Conservation (phyloP, 2,888 invertebrate genomes). For the Operophtera brumata region DNA sequence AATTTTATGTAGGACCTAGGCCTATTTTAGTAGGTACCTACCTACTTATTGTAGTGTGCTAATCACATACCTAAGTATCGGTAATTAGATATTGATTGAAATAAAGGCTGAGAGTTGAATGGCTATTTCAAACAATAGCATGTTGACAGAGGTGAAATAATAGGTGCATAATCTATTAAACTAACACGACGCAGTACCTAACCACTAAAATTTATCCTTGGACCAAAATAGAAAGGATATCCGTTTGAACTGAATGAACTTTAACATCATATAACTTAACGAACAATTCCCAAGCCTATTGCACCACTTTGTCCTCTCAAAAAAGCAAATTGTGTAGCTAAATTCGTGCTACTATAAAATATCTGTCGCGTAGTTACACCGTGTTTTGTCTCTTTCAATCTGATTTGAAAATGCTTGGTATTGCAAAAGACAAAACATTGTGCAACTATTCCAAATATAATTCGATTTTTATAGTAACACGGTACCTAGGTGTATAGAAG, state of each 20-base stretch:
- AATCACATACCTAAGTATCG: background rate
- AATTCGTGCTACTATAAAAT: too few relatives aligned
- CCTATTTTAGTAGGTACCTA: background rate
- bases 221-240: slow-evolving; percentile 76
- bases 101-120: slow-evolving; percentile 14
- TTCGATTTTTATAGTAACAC: too few relatives aligned
- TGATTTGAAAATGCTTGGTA: too few relatives aligned
- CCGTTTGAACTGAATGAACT: slow-evolving; percentile 64
- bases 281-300: slow-evolving; percentile 7
- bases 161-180: slow-evolving; percentile 40
- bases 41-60: too few relatives aligned
- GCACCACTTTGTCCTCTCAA: slow-evolving; percentile 3
- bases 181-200: slow-evolving; percentile 46
- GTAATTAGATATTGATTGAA: background rate
- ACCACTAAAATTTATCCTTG: slow-evolving; percentile 71
- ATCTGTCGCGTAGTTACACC: too few relatives aligned
- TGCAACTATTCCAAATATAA: too few relatives aligned
- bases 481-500: too few relatives aligned
- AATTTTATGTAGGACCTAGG: background rate
- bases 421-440: too few relatives aligned
- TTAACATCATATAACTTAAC: slow-evolving; percentile 28
- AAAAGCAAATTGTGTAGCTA: background rate
- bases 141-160: slow-evolving; percentile 57
- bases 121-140: slow-evolving; percentile 32
- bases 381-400: too few relatives aligned